Conservation (phyloP, 1,140 invertebrate genomes). For the Amphibalanus amphitrite region DNA sequence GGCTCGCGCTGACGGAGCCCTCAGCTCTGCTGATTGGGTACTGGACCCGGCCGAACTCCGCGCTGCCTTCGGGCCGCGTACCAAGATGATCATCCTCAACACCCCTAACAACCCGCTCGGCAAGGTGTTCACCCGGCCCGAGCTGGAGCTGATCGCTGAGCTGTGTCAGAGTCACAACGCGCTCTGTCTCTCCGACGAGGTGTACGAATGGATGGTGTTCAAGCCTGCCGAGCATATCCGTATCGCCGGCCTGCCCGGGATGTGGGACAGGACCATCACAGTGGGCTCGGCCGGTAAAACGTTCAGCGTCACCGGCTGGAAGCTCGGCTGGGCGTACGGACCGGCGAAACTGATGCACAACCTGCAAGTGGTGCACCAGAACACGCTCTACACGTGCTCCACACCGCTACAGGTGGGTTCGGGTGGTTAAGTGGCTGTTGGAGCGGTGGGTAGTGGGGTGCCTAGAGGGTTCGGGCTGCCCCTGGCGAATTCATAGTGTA, state of each 20-base stretch:
- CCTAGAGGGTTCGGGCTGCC: too few species aligned
- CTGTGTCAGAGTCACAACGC: constrained; percentile 86
- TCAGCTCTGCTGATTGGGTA: constrained; percentile 63
- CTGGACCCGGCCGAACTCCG: constrained; percentile 67
- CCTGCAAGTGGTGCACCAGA: constrained; percentile 78
- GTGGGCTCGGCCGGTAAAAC: constrained; percentile 95
- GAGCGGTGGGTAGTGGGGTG: too few species aligned
- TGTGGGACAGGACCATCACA: constrained; percentile 96
- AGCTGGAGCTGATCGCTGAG: constrained; percentile 53
- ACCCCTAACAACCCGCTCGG: constrained; percentile 92
- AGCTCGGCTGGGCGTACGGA: constrained; percentile 91
- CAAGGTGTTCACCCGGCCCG: constrained; percentile 53
- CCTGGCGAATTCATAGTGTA: too few species aligned
- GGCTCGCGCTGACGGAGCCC: neutral
- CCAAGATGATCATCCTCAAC: constrained; percentile 90
- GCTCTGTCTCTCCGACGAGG: constrained; percentile 85
- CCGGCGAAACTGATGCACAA: constrained; percentile 60
- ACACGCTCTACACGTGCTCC: constrained; percentile 73
- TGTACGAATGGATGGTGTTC: constrained; percentile 80
- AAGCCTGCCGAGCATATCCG: constrained; percentile 14
- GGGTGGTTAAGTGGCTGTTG: too few species aligned
- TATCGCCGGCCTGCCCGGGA: constrained; percentile 66
- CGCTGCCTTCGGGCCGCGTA: constrained; percentile 68
- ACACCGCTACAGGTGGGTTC: constrained; percentile 48
- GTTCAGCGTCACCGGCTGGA: constrained; percentile 95